Evolutionary conservation across 2,888 invertebrate genomes (phyloP).

Genomic region (Latrodectus elegans): DNA sequence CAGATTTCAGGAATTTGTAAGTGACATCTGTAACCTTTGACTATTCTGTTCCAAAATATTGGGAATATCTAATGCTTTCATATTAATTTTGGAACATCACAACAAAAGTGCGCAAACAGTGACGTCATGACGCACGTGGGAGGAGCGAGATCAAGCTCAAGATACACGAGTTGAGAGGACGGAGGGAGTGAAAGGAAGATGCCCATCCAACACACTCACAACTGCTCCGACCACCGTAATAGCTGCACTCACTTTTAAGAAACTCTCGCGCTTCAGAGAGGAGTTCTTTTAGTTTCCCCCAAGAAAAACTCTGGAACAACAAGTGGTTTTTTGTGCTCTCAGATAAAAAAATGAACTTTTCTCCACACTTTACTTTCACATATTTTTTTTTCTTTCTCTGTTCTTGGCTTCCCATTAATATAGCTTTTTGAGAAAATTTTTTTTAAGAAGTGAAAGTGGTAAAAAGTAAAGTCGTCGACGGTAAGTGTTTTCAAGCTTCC

Average conservation of each 20-base stretch:
- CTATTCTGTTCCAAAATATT: too few species aligned
- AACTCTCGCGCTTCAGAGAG: conserved; percentile 7
- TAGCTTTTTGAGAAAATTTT: too few species aligned
- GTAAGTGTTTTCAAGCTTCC: too few species aligned
- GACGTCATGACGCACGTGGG: conserved; percentile 26
- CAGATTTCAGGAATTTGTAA: too few species aligned
- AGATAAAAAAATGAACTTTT: background rate
- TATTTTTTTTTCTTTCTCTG: conserved; percentile 10
- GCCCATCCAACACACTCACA: conserved; percentile 24
- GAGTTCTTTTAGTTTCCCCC: background rate
- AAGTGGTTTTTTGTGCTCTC: conserved; percentile 13
- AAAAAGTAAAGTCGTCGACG: too few species aligned
- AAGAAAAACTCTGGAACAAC: conserved; percentile 10
- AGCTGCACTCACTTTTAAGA: conserved; percentile 6
- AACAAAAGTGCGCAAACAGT: background rate
- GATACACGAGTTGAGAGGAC: background rate
- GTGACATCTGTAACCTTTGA: too few species aligned
- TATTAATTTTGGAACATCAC: too few species aligned
- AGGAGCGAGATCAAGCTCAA: background rate
- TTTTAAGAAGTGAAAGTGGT: too few species aligned
- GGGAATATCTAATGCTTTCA: too few species aligned
- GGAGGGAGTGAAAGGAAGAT: background rate
- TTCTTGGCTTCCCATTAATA: background rate
- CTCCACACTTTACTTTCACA: background rate
- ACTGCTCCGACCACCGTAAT: conserved; percentile 22